phyloP scores from a whole-genome alignment of 2,888 invertebrate genomes.

The Pollenia angustigena region DNA sequence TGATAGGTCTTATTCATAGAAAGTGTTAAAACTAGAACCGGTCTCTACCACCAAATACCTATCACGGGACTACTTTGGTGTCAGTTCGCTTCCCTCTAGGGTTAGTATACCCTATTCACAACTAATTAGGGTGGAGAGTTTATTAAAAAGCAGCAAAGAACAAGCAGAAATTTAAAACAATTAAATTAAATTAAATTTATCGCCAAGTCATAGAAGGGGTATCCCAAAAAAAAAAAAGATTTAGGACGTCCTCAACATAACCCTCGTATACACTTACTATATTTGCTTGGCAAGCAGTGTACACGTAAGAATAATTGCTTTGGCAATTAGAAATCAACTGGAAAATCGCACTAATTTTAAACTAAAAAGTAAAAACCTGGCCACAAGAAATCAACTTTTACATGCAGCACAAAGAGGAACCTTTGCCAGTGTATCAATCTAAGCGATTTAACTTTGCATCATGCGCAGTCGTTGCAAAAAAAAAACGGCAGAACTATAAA shows the following conservation, averaged over 20 bases:
- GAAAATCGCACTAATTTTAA: constrained; percentile 57
- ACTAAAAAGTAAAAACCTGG: constrained; percentile 9
- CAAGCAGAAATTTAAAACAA: too few relatives aligned
- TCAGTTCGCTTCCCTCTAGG: too few relatives aligned
- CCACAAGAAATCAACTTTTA: constrained; percentile 22
- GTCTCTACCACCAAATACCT: too few relatives aligned
- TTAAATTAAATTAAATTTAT: too few relatives aligned
- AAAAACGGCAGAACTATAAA: constrained; percentile 20
- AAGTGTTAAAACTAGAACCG: too few relatives aligned
- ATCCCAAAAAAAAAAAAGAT: too few relatives aligned
- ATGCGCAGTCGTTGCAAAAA: background rate
- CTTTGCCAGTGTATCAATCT: constrained; percentile 15
- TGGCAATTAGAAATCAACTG: constrained; percentile 57
- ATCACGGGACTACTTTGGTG: too few relatives aligned
- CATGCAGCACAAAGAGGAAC: constrained; percentile 35
- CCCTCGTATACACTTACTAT: background rate
- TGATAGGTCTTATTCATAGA: too few relatives aligned
- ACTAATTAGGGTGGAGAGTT: too few relatives aligned
- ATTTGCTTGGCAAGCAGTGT: background rate
- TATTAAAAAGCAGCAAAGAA: too few relatives aligned
- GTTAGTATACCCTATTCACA: too few relatives aligned
- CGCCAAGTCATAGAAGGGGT: too few relatives aligned
- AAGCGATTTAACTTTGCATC: constrained; percentile 7
- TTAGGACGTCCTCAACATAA: background rate
- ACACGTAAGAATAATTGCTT: background rate